phyloP scores from a whole-genome alignment of 2,888 invertebrate species.

The Drosophila differens region DNA sequence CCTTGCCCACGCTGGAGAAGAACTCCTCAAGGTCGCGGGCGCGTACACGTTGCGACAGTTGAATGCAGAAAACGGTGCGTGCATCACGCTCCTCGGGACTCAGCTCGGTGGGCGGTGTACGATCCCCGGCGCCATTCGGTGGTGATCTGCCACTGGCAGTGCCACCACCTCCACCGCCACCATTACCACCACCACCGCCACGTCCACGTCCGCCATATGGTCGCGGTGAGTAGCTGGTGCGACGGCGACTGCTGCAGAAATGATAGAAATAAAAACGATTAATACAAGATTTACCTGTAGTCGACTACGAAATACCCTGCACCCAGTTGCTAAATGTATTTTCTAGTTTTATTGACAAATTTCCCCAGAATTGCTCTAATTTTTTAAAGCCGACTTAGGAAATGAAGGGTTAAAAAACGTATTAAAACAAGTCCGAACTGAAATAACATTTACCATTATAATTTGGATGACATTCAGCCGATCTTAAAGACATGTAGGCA shows the following conservation, averaged over 20 bases:
- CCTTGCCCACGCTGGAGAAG: slow-evolving; percentile 99
- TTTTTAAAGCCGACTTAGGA: not conserved
- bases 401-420: not conserved
- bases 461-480: not conserved
- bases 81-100: slow-evolving; percentile 99
- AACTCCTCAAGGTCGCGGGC: slow-evolving; percentile 99
- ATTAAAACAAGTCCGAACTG: not conserved
- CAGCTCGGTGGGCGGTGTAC: slow-evolving; percentile 89
- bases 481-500: not conserved
- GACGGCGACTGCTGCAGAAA: slow-evolving; percentile 74
- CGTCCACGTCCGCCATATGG: slow-evolving; percentile 84
- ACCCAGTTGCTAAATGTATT: not conserved
- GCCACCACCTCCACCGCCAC: slow-evolving; percentile 64
- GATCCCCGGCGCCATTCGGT: slow-evolving; percentile 86
- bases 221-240: slow-evolving; percentile 85
- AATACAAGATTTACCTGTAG: not conserved
- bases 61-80: slow-evolving; percentile 99
- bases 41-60: slow-evolving; percentile 96
- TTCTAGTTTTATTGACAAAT: not conserved
- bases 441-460: not conserved
- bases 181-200: slow-evolving; percentile 57
- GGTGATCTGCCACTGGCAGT: slow-evolving; percentile 70
- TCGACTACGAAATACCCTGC: not conserved
- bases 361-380: not conserved
- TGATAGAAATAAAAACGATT: not conserved